Percentiles rank a stretch among this genome's conserved stretches.
These are phyloP conservation scores for Origma solitaria DNA, from an alignment of 2,113 vertebrate genomes.

Conservation along the genomic window DNA sequence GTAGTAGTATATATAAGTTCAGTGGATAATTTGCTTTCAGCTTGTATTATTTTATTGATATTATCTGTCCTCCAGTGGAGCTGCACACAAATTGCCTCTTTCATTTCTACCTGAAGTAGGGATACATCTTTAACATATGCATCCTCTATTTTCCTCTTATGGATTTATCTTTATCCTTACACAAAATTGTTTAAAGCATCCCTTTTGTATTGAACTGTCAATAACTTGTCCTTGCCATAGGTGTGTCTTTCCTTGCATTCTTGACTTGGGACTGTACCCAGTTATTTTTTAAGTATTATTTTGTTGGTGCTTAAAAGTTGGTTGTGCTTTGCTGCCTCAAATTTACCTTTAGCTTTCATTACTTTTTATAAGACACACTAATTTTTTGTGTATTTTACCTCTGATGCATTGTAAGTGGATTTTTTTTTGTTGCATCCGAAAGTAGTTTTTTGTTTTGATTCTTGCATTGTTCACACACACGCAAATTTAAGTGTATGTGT, in stretches of 20 bases:
- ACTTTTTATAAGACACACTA: background rate
- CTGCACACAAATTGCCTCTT: background rate
- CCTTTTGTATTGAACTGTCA: background rate
- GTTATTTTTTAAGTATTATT: background rate
- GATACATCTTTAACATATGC: background rate
- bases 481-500: background rate
- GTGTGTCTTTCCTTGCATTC: background rate
- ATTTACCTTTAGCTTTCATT: background rate
- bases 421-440: background rate
- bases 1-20: background rate
- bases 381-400: background rate
- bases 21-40: background rate
- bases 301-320: background rate
- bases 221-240: background rate
- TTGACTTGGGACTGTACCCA: background rate
- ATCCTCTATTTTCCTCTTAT: background rate
- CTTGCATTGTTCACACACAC: background rate
- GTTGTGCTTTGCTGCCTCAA: background rate
- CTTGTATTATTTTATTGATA: background rate
- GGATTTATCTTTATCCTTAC: background rate
- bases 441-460: background rate
- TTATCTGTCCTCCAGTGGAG: background rate
- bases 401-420: background rate
- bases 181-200: background rate
- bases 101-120: background rate